Evolutionary conservation across 2,113 vertebrate genomes (phyloP).

Genomic region (Macaca nemestrina): DNA sequence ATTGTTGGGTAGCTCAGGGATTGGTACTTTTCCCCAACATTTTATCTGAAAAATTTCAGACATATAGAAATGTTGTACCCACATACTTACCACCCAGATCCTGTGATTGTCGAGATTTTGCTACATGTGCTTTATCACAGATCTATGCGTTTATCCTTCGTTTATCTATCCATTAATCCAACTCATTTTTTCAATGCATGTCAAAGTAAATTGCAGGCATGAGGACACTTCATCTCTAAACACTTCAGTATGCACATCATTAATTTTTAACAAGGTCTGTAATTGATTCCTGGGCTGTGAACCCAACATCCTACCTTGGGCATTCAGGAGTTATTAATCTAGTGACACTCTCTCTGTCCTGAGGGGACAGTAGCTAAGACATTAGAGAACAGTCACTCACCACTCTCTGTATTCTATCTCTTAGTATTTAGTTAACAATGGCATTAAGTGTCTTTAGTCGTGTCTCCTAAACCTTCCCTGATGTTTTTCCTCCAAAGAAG

Average conservation of each 20-base stretch:
- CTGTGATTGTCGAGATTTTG: neutral
- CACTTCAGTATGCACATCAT: neutral
- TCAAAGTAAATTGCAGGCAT: neutral
- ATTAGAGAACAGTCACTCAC: neutral
- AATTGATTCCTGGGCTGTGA: neutral
- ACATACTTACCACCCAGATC: neutral
- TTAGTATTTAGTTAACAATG: neutral
- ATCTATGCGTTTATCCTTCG: neutral
- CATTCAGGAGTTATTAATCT: neutral
- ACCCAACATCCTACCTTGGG: neutral
- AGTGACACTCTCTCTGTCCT: neutral
- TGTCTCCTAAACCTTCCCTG: neutral
- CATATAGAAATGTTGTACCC: neutral
- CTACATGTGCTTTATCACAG: rapidly evolving
- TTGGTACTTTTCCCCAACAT: neutral
- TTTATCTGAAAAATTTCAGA: neutral
- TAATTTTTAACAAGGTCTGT: neutral
- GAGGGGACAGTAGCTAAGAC: neutral
- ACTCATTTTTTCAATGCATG: neutral
- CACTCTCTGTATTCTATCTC: neutral
- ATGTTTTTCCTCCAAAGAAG: neutral
- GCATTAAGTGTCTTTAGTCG: neutral
- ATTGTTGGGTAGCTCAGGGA: neutral
- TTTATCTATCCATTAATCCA: neutral
- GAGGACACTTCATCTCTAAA: neutral